These are phyloP conservation scores for Linnaemya vulpina DNA, from an alignment of 2,888 invertebrate species.

Conservation along the genomic window DNA sequence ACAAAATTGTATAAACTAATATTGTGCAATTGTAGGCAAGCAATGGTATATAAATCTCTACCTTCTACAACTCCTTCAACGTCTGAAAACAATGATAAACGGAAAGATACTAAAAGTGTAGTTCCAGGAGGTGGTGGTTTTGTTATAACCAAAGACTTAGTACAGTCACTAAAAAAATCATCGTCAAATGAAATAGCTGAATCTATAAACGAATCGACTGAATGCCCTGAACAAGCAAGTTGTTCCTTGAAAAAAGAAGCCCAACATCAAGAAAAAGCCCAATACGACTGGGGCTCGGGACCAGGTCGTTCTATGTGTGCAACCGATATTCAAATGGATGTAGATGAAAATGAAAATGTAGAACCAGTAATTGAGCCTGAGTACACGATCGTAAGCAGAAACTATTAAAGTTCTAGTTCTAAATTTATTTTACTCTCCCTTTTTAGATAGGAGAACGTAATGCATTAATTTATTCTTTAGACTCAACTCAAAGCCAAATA, in stretches of 20 bases:
- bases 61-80: constrained; percentile 71
- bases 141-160: constrained; percentile 78
- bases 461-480: constrained; percentile 88
- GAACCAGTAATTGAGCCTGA: constrained; percentile 75
- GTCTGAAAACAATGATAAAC: constrained; percentile 71
- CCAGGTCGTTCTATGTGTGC: constrained; percentile 77
- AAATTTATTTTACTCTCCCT: background rate
- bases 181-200: constrained; percentile 74
- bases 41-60: constrained; percentile 86
- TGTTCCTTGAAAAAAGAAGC: constrained; percentile 29
- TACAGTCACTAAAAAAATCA: constrained; percentile 77
- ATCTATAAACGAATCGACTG: background rate
- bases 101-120: constrained; percentile 73
- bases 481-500: constrained; percentile 85
- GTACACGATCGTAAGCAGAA: constrained; percentile 77
- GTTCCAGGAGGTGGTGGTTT: constrained; percentile 75
- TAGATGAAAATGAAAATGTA: constrained; percentile 59
- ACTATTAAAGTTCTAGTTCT: constrained; percentile 27
- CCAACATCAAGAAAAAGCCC: constrained; percentile 67
- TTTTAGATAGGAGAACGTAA: constrained; percentile 89
- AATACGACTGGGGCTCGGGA: constrained; percentile 81
- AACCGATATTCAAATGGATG: constrained; percentile 31
- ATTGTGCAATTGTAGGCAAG: constrained; percentile 84
- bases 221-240: constrained; percentile 31
- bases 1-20: no score